Conservation (phyloP, 2,888 invertebrate species). For the Hyalella azteca region DNA sequence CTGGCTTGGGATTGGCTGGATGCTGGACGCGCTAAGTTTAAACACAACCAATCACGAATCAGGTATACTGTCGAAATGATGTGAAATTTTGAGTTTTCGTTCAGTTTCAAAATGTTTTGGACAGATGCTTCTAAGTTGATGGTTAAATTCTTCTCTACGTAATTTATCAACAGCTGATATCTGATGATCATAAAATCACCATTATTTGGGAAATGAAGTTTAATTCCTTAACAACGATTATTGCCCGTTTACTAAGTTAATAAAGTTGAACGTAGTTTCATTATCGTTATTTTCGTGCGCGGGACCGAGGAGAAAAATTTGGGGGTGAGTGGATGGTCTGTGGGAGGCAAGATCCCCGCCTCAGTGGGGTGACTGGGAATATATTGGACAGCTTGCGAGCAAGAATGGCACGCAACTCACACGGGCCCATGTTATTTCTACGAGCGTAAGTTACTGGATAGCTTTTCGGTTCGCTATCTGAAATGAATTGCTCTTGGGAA, state of each 20-base stretch:
- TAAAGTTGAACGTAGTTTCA: not conserved
- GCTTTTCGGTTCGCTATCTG: not conserved
- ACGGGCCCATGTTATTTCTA: slow-evolving; percentile 1
- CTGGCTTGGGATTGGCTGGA: slow-evolving; percentile 46
- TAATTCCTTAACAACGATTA: too few species aligned
- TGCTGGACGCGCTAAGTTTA: slow-evolving; percentile 55
- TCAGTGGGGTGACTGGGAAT: slow-evolving; percentile 15
- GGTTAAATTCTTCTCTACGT: too few species aligned
- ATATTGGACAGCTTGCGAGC: slow-evolving; percentile 14
- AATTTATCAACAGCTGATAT: too few species aligned
- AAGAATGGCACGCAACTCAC: not conserved
- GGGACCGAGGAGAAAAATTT: slow-evolving; percentile 15
- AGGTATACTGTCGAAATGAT: too few species aligned
- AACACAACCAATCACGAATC: slow-evolving; percentile 43
- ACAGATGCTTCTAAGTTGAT: not conserved
- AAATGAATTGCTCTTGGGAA: slow-evolving; percentile 2
- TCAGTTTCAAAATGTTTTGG: slow-evolving; percentile 16
- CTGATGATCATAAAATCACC: too few species aligned
- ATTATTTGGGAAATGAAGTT: too few species aligned
- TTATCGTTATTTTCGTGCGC: not conserved
- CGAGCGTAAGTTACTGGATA: not conserved
- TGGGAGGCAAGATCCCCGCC: not conserved
- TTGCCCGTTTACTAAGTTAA: too few species aligned
- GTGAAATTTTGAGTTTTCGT: too few species aligned
- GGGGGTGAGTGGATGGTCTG: slow-evolving; percentile 8